Evolutionary conservation across 2,888 invertebrate genomes (phyloP).

Genomic region (Brachypterus glaber): DNA sequence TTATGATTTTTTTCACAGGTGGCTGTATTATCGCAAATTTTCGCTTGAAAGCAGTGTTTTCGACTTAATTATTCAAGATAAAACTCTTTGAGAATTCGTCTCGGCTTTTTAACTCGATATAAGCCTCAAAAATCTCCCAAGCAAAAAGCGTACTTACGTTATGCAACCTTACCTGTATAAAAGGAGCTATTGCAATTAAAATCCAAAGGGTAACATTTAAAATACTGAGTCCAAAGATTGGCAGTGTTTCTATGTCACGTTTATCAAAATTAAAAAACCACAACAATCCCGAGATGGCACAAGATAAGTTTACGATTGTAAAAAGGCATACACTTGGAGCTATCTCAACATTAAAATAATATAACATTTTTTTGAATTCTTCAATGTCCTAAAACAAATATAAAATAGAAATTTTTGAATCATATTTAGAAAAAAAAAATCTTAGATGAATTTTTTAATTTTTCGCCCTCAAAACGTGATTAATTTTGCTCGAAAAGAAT

Average conservation of each 20-base stretch:
- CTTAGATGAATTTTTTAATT: too few relatives aligned
- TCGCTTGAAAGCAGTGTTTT: too few relatives aligned
- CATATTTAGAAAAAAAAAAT: too few relatives aligned
- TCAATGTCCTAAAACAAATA: constrained; percentile 55
- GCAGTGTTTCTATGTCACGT: constrained; percentile 49
- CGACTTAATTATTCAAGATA: too few relatives aligned
- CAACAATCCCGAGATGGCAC: constrained; percentile 58
- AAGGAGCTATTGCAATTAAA: constrained; percentile 54
- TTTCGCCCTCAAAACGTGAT: too few relatives aligned
- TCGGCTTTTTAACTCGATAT: too few relatives aligned
- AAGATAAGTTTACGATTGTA: constrained; percentile 63
- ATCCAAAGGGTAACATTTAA: constrained; percentile 57
- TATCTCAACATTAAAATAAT: constrained; percentile 66
- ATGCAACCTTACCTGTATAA: constrained; percentile 53
- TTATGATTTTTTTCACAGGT: too few relatives aligned
- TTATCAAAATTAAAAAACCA: constrained; percentile 57
- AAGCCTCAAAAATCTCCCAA: too few relatives aligned
- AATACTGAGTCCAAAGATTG: constrained; percentile 50
- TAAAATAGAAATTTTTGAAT: too few relatives aligned
- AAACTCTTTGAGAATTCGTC: too few relatives aligned
- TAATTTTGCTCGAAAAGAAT: too few relatives aligned
- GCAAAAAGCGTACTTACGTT: not conserved
- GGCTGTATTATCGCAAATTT: too few relatives aligned
- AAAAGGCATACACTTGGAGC: constrained; percentile 69
- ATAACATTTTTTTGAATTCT: constrained; percentile 67